A percentile compares a stretch with the other conserved stretches of the same genome.
Conservation (phyloP, 2,797 vertebrate genomes). For the Huso huso region DNA sequence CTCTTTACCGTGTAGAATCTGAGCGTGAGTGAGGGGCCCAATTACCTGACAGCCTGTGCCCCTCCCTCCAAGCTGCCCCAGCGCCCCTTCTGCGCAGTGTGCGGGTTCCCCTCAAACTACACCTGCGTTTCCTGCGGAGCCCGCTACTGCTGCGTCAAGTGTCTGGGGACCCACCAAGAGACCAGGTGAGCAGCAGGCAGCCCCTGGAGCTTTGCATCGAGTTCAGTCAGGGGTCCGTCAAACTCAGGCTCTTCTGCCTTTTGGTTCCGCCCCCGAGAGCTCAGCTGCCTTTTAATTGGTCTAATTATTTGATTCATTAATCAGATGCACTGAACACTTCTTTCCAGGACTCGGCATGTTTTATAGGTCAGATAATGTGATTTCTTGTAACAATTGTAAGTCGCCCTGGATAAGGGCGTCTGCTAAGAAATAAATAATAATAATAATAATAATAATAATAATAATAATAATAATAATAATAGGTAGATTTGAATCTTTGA, state of each 20-base stretch:
- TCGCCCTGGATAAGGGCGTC: no score
- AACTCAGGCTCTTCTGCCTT: no score
- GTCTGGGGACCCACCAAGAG: conserved; percentile 68
- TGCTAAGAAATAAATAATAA: no score
- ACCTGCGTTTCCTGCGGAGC: conserved; percentile 76
- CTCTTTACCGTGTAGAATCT: conserved; percentile 54
- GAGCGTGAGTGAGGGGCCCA: conserved; percentile 64
- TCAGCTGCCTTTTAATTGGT: neutral
- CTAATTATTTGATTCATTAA: neutral
- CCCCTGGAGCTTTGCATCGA: no score
- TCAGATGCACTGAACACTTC: no score
- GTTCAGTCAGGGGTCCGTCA: neutral
- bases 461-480: no score
- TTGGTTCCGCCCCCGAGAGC: no score
- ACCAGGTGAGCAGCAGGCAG: conserved; percentile 51
- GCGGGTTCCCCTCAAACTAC: conserved; percentile 71
- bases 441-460: no score
- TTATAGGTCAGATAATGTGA: no score
- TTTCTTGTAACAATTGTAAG: no score
- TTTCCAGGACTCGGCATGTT: no score
- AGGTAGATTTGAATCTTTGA: no score
- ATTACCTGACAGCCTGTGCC: conserved; percentile 66
- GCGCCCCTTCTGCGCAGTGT: conserved; percentile 74
- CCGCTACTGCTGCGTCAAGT: conserved; percentile 68
- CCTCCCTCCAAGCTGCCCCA: conserved; percentile 61